These are phyloP conservation scores for Choloepus hoffmanni DNA, from an alignment of 2,113 vertebrate genomes.

Conservation along the genomic window DNA sequence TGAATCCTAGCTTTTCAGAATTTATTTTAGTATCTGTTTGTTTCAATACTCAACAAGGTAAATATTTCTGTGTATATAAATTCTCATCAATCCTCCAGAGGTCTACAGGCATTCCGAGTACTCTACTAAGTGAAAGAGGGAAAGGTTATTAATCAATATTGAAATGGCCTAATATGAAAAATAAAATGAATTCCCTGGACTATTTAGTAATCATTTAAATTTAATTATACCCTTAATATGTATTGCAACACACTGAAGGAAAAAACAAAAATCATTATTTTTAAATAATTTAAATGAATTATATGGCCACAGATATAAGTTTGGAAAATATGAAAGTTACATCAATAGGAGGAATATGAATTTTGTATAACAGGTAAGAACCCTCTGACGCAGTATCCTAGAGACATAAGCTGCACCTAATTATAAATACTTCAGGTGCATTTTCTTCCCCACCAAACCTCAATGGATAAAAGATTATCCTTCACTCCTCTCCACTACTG, in stretches of 20 bases:
- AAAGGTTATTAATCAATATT: not conserved
- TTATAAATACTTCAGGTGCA: not conserved
- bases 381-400: not conserved
- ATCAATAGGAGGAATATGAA: not conserved
- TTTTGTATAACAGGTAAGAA: not conserved
- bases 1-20: not conserved
- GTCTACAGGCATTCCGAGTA: not conserved
- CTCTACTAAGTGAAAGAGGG: not conserved
- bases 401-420: not conserved
- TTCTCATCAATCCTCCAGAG: not conserved
- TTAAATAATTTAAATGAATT: not conserved
- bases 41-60: not conserved
- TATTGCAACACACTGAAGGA: not conserved
- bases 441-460: not conserved
- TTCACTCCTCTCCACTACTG: not conserved
- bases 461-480: not conserved
- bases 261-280: not conserved
- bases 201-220: not conserved
- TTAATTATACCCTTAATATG: not conserved
- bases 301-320: not conserved
- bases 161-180: not conserved
- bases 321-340: not conserved
- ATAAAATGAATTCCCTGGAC: not conserved
- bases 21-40: not conserved
- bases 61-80: not conserved